These are phyloP conservation scores for Mesembrinibis cayennensis DNA, from an alignment of 2,113 vertebrate genomes.

Conservation along the genomic window DNA sequence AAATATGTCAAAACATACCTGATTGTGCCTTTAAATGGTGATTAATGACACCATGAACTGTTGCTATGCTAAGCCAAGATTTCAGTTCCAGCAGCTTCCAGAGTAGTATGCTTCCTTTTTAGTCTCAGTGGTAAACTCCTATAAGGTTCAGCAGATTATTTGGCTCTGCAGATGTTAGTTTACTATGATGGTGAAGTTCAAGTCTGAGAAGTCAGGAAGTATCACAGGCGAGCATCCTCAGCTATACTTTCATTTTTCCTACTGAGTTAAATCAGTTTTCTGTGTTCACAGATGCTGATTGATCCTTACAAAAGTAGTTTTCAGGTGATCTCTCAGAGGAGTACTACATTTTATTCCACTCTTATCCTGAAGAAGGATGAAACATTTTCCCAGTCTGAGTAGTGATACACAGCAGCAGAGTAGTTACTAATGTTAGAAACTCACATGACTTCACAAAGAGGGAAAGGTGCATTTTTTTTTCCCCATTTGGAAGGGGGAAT, in stretches of 20 bases:
- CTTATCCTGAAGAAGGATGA: not conserved
- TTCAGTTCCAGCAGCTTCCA: not conserved
- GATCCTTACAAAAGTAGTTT: not conserved
- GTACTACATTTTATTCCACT: not conserved
- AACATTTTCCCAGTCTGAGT: not conserved
- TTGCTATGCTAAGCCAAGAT: not conserved
- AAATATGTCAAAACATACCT: not conserved
- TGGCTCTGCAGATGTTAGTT: not conserved
- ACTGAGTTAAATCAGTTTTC: not conserved
- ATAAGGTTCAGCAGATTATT: not conserved
- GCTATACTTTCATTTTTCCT: not conserved
- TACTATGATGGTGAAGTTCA: not conserved
- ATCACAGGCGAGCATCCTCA: rapidly evolving
- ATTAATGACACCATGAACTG: not conserved
- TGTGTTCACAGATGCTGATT: not conserved
- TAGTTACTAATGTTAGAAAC: not conserved
- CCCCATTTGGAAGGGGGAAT: not conserved
- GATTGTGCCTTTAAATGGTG: not conserved
- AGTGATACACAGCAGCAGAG: not conserved
- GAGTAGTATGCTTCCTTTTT: not conserved
- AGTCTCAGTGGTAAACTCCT: not conserved
- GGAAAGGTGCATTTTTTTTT: not conserved
- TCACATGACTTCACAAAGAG: not conserved
- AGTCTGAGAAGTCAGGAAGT: not conserved
- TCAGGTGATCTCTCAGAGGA: not conserved